Evolutionary conservation across 2,888 invertebrate species (phyloP).

Genomic region (Tuta absoluta): DNA sequence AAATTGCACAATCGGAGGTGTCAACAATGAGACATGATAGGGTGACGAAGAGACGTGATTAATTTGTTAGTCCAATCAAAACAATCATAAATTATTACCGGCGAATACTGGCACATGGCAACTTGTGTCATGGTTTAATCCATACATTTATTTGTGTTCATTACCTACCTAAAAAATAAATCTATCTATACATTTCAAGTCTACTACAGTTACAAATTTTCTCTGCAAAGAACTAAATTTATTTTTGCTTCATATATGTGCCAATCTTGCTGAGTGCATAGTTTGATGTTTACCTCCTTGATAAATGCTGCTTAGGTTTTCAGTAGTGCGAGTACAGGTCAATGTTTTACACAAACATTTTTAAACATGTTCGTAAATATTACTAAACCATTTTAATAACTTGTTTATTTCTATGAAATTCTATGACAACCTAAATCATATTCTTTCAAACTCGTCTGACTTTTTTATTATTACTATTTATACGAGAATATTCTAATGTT

Average conservation of each 20-base stretch:
- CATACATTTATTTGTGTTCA: no score
- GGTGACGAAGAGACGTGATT: constrained; percentile 59
- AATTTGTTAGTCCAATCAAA: constrained; percentile 37
- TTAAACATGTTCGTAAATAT: background rate
- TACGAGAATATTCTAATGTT: no score
- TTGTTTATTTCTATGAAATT: no score
- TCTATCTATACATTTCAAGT: background rate
- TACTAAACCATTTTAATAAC: no score
- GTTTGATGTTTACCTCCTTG: background rate
- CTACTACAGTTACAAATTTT: background rate
- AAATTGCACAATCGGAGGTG: constrained; percentile 77
- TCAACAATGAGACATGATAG: constrained; percentile 71
- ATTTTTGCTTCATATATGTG: background rate
- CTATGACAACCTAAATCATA: no score
- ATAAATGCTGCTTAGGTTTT: background rate
- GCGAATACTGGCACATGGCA: background rate
- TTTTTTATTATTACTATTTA: no score
- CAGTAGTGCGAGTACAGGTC: background rate
- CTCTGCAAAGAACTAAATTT: background rate
- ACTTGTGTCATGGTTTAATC: background rate
- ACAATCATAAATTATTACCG: constrained; percentile 10
- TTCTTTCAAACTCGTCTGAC: no score
- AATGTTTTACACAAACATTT: background rate
- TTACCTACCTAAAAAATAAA: background rate
- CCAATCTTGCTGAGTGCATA: background rate